Evolutionary conservation across 2,113 vertebrate genomes (phyloP).

Genomic region (Prunella himalayana): DNA sequence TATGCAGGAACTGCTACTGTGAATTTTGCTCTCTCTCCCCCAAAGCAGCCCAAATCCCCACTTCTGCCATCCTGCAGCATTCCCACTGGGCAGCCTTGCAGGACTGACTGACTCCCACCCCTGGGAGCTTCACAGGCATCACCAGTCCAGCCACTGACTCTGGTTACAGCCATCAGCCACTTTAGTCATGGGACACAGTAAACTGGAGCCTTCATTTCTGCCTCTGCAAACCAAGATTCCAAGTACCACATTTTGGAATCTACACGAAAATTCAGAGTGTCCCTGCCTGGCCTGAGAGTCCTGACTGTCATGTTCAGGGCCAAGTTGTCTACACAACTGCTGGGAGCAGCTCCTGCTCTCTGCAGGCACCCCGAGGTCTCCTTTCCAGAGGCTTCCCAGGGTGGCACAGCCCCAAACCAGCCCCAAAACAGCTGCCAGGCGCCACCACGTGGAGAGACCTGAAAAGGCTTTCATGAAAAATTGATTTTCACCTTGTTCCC

Average conservation of each 20-base stretch:
- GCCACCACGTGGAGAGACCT: conserved; percentile 60
- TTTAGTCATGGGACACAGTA: not conserved
- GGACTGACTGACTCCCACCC: not conserved
- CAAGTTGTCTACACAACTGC: not conserved
- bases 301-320: not conserved
- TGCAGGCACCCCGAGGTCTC: not conserved
- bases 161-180: not conserved
- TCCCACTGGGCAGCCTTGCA: not conserved
- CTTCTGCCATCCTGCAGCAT: rapidly evolving
- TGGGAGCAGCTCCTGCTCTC: not conserved
- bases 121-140: not conserved
- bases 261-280: not conserved
- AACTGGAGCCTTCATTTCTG: not conserved
- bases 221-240: not conserved
- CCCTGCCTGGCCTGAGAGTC: not conserved
- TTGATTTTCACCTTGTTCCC: not conserved
- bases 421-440: not conserved
- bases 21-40: not conserved
- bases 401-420: not conserved
- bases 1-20: rapidly evolving
- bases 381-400: not conserved
- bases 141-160: not conserved
- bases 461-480: not conserved
- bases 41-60: not conserved
- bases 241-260: not conserved